Base-by-base conservation (phyloP, 2,113 vertebrate genomes). In the Xyrauchen texanus region DNA sequence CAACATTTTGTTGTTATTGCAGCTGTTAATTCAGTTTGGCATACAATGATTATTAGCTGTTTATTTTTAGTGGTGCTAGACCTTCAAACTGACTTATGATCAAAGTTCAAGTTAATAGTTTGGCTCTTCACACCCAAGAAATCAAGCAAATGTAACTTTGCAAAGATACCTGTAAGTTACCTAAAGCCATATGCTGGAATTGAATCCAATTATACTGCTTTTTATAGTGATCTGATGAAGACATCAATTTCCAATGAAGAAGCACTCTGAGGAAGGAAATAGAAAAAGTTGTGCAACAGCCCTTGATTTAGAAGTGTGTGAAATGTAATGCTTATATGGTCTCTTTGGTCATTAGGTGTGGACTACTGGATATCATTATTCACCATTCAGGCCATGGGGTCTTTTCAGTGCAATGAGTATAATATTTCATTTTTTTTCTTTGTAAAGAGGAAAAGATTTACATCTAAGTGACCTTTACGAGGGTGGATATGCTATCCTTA, bases 41-140 rank as follows among this genome's bases (percentile, higher is more conserved):
- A 34, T 84, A 63, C 68, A 72, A 75, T 81, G 71, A 69, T 74
- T 80, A 88, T 88, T 90, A 88, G 76, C 70, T 85, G 62, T 81
- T 84, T 12, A 51, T 81, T 85, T 65, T 79, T 81, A 85, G 80
- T 89, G 89, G 85, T 90, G 90, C 88, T 90, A 85, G 65, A 78
- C 68, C 81, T 76, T 77, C 63, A 85, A 60, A 77, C 66, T 83
- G 57, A 80, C 8, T 71, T 53, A 16, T 72, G 63, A 68, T 68
- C 42, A 46, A n/a, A n/a, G n/a, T 44, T 51, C 51, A n/a, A 72
- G 68, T 11, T 74, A 60, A 74, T 74, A 15, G 74, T 44, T 47
- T 81, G 47, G 49, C 63, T 80, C 52, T 55, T 51, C 72, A 13
- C 21, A n/a, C 21, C 49, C 46, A 52, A 72, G 65, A 69, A 66